Conservation (phyloP, 2,797 vertebrate species). For the Diplodus puntazzo region DNA sequence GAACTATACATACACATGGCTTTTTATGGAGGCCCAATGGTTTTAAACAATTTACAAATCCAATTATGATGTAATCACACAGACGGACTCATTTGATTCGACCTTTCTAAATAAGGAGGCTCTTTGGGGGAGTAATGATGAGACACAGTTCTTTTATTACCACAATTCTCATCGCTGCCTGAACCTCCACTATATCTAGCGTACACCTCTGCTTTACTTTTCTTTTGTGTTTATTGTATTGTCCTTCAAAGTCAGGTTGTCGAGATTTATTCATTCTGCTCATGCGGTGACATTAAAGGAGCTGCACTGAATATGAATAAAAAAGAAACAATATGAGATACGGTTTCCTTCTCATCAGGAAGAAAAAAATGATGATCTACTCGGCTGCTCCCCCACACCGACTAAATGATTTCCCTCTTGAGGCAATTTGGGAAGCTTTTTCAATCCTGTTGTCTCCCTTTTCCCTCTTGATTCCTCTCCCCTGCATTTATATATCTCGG, state of each 20-base stretch:
- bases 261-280: slow-evolving; percentile 17
- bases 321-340: slow-evolving; percentile 32
- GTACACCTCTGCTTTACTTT: slow-evolving; percentile 5
- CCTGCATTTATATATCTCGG: slow-evolving; percentile 30
- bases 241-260: slow-evolving; percentile 14
- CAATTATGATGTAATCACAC: slow-evolving; percentile 1
- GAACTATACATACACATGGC: too few relatives aligned
- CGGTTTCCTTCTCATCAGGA: slow-evolving; percentile 10
- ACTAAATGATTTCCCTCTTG: slow-evolving; percentile 48
- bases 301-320: slow-evolving; percentile 27
- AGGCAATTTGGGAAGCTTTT: slow-evolving; percentile 53
- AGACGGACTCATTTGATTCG: neutral
- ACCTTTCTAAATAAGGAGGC: neutral
- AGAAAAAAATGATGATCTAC: slow-evolving; percentile 16
- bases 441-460: slow-evolving; percentile 32
- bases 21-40: neutral
- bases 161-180: neutral
- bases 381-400: slow-evolving; percentile 29
- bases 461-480: slow-evolving; percentile 19
- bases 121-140: neutral
- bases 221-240: slow-evolving; percentile 32
- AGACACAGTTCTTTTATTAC: too few relatives aligned
- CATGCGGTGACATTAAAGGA: slow-evolving; percentile 18
- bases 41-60: slow-evolving; percentile 29
- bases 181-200: neutral